Evolutionary conservation across 2,888 invertebrate genomes (phyloP).

Genomic region (Phytoseiulus persimilis): DNA sequence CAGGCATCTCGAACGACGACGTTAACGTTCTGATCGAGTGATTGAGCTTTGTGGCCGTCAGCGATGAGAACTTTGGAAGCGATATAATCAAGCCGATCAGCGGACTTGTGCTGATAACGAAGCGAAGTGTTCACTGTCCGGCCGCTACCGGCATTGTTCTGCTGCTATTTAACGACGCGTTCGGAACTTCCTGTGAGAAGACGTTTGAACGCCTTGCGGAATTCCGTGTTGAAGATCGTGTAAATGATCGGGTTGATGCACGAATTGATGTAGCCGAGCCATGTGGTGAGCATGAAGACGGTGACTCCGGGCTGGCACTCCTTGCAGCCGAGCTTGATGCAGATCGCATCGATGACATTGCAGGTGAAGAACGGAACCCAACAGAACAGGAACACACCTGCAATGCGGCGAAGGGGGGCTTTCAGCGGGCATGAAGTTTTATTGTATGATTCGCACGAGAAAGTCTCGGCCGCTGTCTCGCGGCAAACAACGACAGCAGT

Average conservation of each 20-base stretch:
- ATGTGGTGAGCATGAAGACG: conserved; percentile 86
- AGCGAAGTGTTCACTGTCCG: neutral
- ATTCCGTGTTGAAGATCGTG: conserved; percentile 92
- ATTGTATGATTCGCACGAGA: too few species aligned
- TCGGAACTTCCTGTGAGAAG: conserved; percentile 56
- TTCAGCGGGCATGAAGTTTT: too few species aligned
- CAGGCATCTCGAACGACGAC: too few species aligned
- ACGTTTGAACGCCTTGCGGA: conserved; percentile 93
- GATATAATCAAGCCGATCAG: neutral
- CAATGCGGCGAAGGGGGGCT: conserved; percentile 43
- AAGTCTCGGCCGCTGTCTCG: neutral
- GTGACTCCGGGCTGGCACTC: conserved; percentile 74
- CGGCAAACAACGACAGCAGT: neutral
- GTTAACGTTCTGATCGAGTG: neutral
- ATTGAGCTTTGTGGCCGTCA: neutral
- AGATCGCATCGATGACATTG: conserved; percentile 92
- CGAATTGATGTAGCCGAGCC: conserved; percentile 90
- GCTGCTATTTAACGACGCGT: neutral
- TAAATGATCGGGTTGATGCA: conserved; percentile 75
- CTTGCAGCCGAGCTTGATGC: conserved; percentile 60
- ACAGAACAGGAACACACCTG: conserved; percentile 94
- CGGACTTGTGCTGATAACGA: neutral
- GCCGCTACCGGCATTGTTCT: neutral
- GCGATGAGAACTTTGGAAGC: neutral
- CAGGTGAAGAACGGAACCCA: conserved; percentile 99